phyloP scores from a whole-genome alignment of 2,888 invertebrate species.

The Entomobrya proxima region DNA sequence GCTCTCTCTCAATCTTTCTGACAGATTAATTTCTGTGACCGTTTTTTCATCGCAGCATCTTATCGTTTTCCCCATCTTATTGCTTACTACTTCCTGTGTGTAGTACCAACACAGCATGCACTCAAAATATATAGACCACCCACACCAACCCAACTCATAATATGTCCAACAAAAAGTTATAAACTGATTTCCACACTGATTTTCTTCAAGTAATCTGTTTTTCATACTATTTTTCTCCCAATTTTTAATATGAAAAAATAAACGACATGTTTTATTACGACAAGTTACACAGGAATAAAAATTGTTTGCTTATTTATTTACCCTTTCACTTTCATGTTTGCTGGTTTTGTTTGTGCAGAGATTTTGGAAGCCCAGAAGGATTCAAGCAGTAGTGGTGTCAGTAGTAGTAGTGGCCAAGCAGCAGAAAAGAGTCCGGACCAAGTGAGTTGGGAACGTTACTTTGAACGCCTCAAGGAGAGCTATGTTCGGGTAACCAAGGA shows the following conservation, averaged over 20 bases:
- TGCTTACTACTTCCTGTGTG: not conserved
- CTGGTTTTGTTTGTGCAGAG: slow-evolving; percentile 53
- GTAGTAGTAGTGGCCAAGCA: not conserved
- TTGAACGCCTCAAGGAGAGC: slow-evolving; percentile 67
- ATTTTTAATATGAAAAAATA: slow-evolving; percentile 20
- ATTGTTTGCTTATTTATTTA: slow-evolving; percentile 2
- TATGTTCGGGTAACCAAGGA: slow-evolving; percentile 67
- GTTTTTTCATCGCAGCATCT: not conserved
- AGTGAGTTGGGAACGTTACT: slow-evolving; percentile 63
- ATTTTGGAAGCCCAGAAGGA: slow-evolving; percentile 55
- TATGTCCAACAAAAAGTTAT: not conserved
- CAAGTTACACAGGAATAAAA: not conserved
- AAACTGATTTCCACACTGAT: not conserved
- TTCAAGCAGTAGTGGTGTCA: slow-evolving; percentile 5
- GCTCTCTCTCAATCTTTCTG: slow-evolving; percentile 3
- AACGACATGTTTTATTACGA: slow-evolving; percentile 8
- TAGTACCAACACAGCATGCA: too few species aligned
- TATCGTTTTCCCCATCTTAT: not conserved
- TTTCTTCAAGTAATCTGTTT: not conserved
- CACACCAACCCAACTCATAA: not conserved
- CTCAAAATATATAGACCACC: not conserved
- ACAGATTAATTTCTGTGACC: slow-evolving; percentile 42
- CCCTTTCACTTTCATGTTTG: slow-evolving; percentile 5
- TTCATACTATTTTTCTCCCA: not conserved
- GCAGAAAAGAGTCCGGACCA: slow-evolving; percentile 61